These are phyloP conservation scores for Tribolium castaneum DNA, from an alignment of 1,140 invertebrate genomes.

Conservation along the genomic window DNA sequence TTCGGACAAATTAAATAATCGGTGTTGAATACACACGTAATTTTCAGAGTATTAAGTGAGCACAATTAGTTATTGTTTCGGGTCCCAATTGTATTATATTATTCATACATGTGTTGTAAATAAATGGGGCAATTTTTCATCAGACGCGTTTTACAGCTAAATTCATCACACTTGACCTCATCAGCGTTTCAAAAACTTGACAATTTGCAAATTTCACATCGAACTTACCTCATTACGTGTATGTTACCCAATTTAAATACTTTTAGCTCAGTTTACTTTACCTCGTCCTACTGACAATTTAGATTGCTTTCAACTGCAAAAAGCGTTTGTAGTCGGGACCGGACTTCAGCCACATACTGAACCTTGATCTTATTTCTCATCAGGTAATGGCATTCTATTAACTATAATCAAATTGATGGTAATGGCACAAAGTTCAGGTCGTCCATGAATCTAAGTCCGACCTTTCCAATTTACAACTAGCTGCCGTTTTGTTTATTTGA, in stretches of 20 bases:
- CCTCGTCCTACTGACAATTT: background rate
- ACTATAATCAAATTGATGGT: background rate
- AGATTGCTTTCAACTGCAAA: background rate
- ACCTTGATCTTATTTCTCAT: background rate
- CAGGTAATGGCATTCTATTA: background rate
- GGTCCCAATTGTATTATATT: background rate
- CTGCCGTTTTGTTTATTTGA: background rate
- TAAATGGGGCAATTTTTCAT: background rate
- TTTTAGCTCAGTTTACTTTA: background rate
- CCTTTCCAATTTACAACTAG: background rate
- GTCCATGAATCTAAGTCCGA: background rate
- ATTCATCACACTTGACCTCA: conserved; percentile 1
- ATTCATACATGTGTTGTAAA: background rate
- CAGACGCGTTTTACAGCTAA: background rate
- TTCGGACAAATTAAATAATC: background rate
- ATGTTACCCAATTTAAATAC: background rate
- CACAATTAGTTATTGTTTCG: conserved; percentile 18
- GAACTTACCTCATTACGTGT: background rate
- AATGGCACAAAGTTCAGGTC: background rate
- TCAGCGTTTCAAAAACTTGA: conserved; percentile 1
- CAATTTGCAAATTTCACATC: background rate
- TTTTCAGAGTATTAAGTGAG: background rate
- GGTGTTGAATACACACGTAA: no score
- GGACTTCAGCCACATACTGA: background rate
- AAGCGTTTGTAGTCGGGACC: background rate